Conservation (phyloP, 64 coral and sea anemone species). For the Astreopora myriophthalma region DNA sequence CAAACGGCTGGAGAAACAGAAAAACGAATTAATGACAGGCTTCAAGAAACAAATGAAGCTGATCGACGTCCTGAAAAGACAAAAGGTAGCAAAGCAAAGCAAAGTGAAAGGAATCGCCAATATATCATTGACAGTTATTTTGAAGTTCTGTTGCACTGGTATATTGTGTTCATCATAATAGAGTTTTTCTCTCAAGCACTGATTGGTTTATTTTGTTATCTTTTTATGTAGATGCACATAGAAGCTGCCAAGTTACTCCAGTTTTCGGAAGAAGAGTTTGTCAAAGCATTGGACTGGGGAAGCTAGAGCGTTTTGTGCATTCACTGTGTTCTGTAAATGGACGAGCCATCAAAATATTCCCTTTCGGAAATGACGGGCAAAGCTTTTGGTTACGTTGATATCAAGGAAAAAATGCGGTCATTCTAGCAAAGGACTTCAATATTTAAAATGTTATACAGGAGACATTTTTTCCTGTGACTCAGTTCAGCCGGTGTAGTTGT, state of each 20-base stretch:
- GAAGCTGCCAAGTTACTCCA: slow-evolving; percentile 92
- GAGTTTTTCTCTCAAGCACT: too few species aligned
- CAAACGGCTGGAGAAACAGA: slow-evolving; percentile 96
- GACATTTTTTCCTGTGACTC: too few species aligned
- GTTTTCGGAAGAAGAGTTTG: slow-evolving; percentile 97
- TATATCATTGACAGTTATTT: too few species aligned
- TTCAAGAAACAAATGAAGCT: slow-evolving; percentile 99
- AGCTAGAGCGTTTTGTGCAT: neutral
- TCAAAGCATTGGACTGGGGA: slow-evolving; percentile 98
- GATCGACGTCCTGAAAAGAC: slow-evolving; percentile 95
- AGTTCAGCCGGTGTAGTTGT: too few species aligned
- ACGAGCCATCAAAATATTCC: neutral
- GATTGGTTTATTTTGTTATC: neutral
- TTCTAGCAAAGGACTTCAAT: too few species aligned
- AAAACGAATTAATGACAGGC: slow-evolving; percentile 94
- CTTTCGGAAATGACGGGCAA: too few species aligned
- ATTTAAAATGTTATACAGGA: too few species aligned
- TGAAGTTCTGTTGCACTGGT: too few species aligned
- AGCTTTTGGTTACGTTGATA: too few species aligned
- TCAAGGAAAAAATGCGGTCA: too few species aligned
- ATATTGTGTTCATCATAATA: too few species aligned
- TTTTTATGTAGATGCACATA: slow-evolving; percentile 86
- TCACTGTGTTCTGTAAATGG: neutral
- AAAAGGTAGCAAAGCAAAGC: slow-evolving; percentile 63
- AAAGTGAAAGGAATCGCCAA: too few species aligned